Base-by-base conservation (phyloP, 2,113 vertebrate species). In the Phyllostomus hastatus region DNA sequence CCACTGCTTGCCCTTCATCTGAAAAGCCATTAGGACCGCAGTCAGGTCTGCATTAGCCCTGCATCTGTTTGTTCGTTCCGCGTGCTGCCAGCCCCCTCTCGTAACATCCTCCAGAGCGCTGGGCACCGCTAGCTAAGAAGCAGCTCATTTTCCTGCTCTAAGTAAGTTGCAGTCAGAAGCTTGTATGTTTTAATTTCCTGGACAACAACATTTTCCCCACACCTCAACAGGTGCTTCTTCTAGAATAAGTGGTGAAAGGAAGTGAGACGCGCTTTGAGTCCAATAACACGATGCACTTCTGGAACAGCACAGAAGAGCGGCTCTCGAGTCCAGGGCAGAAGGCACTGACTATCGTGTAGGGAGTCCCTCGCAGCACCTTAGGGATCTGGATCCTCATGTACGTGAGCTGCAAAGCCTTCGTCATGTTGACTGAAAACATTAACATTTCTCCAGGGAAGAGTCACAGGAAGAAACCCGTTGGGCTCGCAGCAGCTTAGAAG, bases 1-100 rank as follows among this genome's bases (percentile, higher is more conserved):
- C 91, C 73, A 91, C 24, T 72, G 76, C 70, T 83, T 90, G 61
- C 88, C 85, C 88, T 64, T 85, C 52, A 75, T 80, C 43, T 83
- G 38, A 84, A 95, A 95, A 88, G 20, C 61, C 14, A 92, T 91
- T 88, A 75, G 67, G 54, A 67, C 28, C n/a, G 0, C 48, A 66
- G 0, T 66, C 59, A 43, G 54, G 94, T 20, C 35, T 50, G 64
- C 43, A 70, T 38, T 90, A 75, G 81, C 33, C 41, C 15, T 61
- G n/a, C 14, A 59, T 61, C 4, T 15, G 24, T 82, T 64, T 75
- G 43, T 24, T 90, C 35, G 28, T 46, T 57, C 33, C 38, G 5
- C 2, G 41, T 5, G 33, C 33, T 28, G 14, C n/a, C 14, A 66
- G 5, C 19, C 64, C 16, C 22, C 20, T 64, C 26, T 16, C 33